Conservation (phyloP, 2,113 vertebrate species). For the Erpornis zantholeuca region DNA sequence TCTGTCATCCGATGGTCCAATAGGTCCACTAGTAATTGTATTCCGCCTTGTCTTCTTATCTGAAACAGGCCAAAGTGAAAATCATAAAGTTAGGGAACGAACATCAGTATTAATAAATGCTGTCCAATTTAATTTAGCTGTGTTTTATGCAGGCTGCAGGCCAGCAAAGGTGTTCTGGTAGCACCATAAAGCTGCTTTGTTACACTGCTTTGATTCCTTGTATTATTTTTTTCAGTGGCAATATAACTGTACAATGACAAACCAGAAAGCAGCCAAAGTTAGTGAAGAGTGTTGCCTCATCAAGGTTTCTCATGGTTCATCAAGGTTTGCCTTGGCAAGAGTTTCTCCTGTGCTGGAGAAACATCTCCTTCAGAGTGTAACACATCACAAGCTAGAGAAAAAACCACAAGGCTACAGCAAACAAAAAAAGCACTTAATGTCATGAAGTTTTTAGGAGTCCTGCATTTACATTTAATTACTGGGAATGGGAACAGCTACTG, state of each 20-base stretch:
- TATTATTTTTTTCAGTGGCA: neutral
- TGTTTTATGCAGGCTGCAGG: neutral
- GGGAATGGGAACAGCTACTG: neutral
- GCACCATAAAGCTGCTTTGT: fast-evolving
- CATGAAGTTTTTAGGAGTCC: neutral
- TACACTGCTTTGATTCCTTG: neutral
- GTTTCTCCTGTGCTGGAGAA: neutral
- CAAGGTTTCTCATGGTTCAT: neutral
- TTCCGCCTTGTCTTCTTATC: conserved; percentile 96
- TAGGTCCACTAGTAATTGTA: conserved; percentile 95
- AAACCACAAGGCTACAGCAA: neutral
- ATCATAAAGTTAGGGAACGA: neutral
- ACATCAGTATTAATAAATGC: neutral
- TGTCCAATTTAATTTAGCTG: neutral
- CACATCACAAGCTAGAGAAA: neutral
- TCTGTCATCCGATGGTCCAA: conserved; percentile 97
- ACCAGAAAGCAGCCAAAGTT: neutral
- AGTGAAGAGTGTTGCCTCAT: neutral
- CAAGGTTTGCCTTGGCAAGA: neutral
- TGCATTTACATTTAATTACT: neutral
- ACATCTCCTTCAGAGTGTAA: neutral
- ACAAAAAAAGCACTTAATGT: neutral
- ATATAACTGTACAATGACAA: neutral
- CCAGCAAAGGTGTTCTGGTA: neutral
- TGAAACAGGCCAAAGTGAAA: conserved; percentile 66